phyloP scores from a whole-genome alignment of 2,797 vertebrate genomes.

The Emys orbicularis region DNA sequence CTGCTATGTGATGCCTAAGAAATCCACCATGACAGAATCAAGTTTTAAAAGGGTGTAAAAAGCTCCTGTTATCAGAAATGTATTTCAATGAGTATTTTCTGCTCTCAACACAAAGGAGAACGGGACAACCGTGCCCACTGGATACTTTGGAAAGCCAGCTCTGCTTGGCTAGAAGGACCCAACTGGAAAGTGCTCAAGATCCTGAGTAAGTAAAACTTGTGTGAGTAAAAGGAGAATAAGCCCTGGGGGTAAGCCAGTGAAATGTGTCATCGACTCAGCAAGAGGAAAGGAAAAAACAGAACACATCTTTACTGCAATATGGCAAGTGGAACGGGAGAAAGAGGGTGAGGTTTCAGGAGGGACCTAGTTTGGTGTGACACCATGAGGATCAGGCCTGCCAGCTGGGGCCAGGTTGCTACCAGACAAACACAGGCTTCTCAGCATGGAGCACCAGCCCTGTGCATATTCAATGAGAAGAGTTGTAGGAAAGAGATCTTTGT shows the following conservation, averaged over 20 bases:
- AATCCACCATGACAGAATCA: too few species aligned
- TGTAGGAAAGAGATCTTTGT: neutral
- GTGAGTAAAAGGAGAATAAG: neutral
- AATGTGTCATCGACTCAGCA: accelerated
- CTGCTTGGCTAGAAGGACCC: neutral
- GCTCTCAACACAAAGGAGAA: neutral
- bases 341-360: neutral
- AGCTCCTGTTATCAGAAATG: neutral
- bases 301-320: neutral
- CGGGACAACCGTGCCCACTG: neutral
- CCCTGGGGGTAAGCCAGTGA: neutral
- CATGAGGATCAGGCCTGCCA: neutral
- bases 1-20: too few species aligned
- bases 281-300: neutral
- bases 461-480: too few species aligned
- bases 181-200: too few species aligned
- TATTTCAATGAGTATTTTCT: neutral
- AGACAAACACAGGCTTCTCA: neutral
- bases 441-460: neutral
- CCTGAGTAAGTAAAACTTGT: too few species aligned
- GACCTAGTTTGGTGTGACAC: neutral
- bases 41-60: neutral
- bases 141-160: neutral
- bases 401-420: neutral
- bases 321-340: neutral